Conservation (phyloP, 2,888 invertebrate genomes). For the Oasisia sp. region DNA sequence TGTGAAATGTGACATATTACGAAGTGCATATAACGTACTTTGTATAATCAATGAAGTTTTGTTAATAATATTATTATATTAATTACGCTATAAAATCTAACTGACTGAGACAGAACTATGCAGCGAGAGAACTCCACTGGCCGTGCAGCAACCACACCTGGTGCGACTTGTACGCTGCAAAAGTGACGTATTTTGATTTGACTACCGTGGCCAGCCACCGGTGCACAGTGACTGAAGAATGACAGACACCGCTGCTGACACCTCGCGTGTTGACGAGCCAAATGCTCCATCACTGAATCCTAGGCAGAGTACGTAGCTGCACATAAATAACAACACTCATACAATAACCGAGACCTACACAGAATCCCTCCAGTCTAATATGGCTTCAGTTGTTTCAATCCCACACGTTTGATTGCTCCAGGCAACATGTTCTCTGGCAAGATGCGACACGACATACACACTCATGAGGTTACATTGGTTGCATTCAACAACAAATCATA, state of each 20-base stretch:
- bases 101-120: neutral
- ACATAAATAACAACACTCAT: neutral
- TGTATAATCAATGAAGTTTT: neutral
- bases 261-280: neutral
- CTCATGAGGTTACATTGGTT: neutral
- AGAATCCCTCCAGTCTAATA: neutral
- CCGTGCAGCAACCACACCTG: neutral
- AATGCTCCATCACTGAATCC: neutral
- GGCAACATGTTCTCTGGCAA: neutral
- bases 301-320: neutral
- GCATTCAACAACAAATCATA: neutral
- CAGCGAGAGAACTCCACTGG: neutral
- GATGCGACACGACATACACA: neutral
- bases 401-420: neutral
- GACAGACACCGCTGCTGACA: neutral
- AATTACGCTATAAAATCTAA: neutral
- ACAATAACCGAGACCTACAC: neutral
- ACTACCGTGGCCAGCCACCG: neutral
- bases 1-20: neutral
- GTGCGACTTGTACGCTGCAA: neutral
- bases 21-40: neutral
- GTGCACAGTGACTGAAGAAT: neutral
- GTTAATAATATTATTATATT: neutral
- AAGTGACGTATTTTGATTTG: neutral
- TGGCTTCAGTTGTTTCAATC: neutral